phyloP scores from a whole-genome alignment of 1,140 invertebrate species.

The Calliopsis andreniformis region DNA sequence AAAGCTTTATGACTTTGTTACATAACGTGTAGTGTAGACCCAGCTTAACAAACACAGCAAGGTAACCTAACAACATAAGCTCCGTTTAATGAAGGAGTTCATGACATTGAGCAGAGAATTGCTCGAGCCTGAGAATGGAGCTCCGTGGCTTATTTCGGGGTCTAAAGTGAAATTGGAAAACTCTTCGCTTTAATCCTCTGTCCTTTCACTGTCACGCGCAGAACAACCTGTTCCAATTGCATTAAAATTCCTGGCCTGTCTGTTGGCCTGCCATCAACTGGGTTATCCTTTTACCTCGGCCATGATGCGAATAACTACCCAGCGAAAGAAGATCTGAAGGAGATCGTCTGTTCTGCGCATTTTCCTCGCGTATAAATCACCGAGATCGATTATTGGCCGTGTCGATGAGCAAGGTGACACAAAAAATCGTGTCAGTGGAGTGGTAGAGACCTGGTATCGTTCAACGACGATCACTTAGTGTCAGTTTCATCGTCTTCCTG shows the following conservation, averaged over 20 bases:
- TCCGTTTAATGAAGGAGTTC: background rate
- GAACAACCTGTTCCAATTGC: conserved; percentile 32
- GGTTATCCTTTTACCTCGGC: conserved; percentile 38
- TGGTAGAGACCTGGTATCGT: conserved; percentile 34
- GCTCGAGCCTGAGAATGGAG: no score
- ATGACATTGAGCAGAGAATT: background rate
- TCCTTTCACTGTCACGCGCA: background rate
- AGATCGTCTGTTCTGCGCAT: conserved; percentile 9
- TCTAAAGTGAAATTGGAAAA: conserved; percentile 31
- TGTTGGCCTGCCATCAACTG: conserved; percentile 27
- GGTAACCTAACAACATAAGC: no score
- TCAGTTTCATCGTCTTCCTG: conserved; percentile 41
- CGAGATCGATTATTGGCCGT: conserved; percentile 19
- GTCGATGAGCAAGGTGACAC: background rate
- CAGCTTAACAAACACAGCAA: no score
- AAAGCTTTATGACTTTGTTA: no score
- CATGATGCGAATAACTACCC: background rate
- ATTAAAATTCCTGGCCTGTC: conserved; percentile 29
- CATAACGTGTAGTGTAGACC: no score
- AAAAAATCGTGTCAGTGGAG: conserved; percentile 27
- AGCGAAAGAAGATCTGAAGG: background rate
- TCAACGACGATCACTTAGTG: conserved; percentile 49
- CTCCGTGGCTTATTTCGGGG: background rate
- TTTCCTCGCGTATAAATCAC: conserved; percentile 30
- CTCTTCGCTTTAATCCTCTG: background rate